Conservation (phyloP, 2,888 invertebrate genomes). For the Electrophaes corylata region DNA sequence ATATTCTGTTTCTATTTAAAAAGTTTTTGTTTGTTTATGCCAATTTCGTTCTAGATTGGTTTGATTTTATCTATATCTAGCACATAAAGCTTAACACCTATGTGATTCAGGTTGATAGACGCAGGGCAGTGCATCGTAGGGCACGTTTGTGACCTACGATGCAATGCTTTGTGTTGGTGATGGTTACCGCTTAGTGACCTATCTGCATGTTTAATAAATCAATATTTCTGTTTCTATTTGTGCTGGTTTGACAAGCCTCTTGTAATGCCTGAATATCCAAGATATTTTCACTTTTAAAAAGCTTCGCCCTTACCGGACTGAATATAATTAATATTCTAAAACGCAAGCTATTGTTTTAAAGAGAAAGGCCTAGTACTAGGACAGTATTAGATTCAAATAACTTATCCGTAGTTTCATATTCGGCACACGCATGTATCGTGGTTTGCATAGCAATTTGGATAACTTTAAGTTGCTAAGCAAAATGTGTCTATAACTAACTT, state of each 20-base stretch:
- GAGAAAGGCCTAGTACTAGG: conserved; percentile 36
- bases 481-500: neutral
- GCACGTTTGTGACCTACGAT: too few relatives aligned
- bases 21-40: too few relatives aligned
- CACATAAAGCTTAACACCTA: too few relatives aligned
- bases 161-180: too few relatives aligned
- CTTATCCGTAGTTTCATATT: conserved; percentile 36
- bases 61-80: too few relatives aligned
- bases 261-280: neutral
- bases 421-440: conserved; percentile 30
- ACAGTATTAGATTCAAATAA: conserved; percentile 36
- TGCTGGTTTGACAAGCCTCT: neutral
- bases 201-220: too few relatives aligned
- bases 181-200: too few relatives aligned
- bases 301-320: neutral
- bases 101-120: too few relatives aligned
- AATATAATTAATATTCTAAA: conserved; percentile 31
- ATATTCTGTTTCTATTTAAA: too few relatives aligned
- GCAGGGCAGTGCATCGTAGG: too few relatives aligned
- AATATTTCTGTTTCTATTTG: neutral
- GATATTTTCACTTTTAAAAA: conserved; percentile 18
- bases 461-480: conserved; percentile 35
- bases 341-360: conserved; percentile 38
- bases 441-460: conserved; percentile 35
- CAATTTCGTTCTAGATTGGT: too few relatives aligned